These are phyloP conservation scores for Centruroides sculpturatus DNA, from an alignment of 1,140 invertebrate genomes.

Conservation along the genomic window DNA sequence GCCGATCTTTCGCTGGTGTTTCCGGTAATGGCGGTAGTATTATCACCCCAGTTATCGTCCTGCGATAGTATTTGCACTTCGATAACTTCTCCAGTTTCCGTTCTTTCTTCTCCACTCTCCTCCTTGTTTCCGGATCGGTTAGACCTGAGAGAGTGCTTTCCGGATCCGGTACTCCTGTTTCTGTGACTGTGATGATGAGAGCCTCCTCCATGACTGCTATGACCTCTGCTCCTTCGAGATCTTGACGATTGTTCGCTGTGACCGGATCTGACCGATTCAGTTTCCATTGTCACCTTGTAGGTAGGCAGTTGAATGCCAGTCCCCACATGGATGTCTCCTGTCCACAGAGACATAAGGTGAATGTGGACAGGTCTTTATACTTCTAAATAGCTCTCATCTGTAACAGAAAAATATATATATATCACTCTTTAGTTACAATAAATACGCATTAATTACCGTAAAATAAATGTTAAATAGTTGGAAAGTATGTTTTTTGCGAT, in stretches of 20 bases:
- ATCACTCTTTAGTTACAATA: too few relatives aligned
- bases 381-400: background rate
- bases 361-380: background rate
- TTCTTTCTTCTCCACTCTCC: conserved; percentile 22
- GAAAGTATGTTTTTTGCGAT: too few relatives aligned
- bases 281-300: conserved; percentile 16
- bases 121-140: conserved; percentile 26
- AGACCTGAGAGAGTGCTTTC: conserved; percentile 14
- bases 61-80: conserved; percentile 81
- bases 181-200: conserved; percentile 10
- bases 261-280: conserved; percentile 18
- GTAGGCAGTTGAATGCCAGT: conserved; percentile 13
- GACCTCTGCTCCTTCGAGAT: conserved; percentile 11
- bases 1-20: conserved; percentile 89
- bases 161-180: background rate
- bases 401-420: background rate
- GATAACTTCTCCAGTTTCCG: conserved; percentile 58
- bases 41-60: conserved; percentile 97
- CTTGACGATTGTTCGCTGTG: conserved; percentile 18
- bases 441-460: too few relatives aligned
- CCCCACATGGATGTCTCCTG: conserved; percentile 13
- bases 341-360: conserved; percentile 12
- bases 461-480: too few relatives aligned
- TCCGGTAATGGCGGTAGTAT: conserved; percentile 89
- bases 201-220: conserved; percentile 9